Evolutionary conservation across 2,797 vertebrate species (phyloP).

Genomic region (Myotis findleyi): DNA sequence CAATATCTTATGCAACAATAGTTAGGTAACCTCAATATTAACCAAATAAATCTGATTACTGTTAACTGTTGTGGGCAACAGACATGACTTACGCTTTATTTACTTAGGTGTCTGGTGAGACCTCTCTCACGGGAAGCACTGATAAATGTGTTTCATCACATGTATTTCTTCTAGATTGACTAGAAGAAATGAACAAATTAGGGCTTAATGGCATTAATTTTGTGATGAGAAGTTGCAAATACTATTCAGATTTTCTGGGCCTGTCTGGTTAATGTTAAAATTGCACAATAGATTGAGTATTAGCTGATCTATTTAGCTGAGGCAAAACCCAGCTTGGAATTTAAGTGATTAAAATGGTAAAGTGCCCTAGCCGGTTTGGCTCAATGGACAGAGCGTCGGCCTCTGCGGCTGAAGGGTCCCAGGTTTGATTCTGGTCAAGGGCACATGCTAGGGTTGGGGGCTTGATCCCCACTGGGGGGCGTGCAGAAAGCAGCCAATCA

Average conservation of each 20-base stretch:
- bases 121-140: background rate
- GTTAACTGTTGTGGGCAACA: background rate
- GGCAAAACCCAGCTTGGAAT: slow-evolving; percentile 72
- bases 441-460: too few species aligned
- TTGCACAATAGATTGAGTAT: background rate
- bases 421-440: too few species aligned
- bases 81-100: slow-evolving; percentile 34
- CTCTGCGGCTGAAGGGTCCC: too few species aligned
- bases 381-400: too few species aligned
- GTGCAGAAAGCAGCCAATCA: too few species aligned
- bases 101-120: slow-evolving; percentile 1
- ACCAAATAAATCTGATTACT: background rate
- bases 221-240: slow-evolving; percentile 48
- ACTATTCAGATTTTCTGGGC: background rate
- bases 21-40: background rate
- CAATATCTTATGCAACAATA: background rate
- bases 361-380: background rate
- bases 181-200: slow-evolving; percentile 58
- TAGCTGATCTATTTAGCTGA: slow-evolving; percentile 2
- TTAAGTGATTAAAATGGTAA: slow-evolving; percentile 81
- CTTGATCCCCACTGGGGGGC: too few species aligned
- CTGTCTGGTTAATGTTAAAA: slow-evolving; percentile 5
- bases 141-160: background rate
- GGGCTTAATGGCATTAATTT: background rate
- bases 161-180: background rate